Percentiles rank a stretch among this genome's conserved stretches.
These are phyloP conservation scores for Setophaga petechia DNA, from an alignment of 2,113 vertebrate genomes.

Conservation along the genomic window DNA sequence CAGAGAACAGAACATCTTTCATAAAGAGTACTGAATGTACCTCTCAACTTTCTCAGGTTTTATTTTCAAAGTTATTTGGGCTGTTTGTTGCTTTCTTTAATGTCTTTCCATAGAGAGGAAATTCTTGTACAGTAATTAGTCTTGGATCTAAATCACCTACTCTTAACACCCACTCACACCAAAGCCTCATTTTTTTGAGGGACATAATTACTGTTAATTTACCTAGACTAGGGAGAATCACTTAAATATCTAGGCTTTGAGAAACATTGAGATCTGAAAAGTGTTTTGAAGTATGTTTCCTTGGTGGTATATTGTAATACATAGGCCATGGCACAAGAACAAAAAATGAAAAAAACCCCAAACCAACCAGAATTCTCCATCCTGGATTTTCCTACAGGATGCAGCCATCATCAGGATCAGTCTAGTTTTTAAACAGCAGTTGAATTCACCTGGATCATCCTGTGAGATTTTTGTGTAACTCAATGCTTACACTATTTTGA, in stretches of 20 bases:
- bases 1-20: constrained; percentile 38
- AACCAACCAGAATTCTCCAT: neutral
- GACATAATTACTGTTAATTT: neutral
- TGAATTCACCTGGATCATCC: neutral
- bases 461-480: neutral
- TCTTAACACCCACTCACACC: neutral
- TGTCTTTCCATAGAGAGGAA: neutral
- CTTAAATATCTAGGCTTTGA: neutral
- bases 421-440: neutral
- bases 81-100: neutral
- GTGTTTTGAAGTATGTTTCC: neutral
- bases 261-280: neutral
- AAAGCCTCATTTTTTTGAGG: neutral
- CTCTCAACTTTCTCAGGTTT: neutral
- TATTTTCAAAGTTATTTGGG: neutral
- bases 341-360: neutral
- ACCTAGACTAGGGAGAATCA: neutral
- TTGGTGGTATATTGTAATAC: neutral
- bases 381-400: neutral
- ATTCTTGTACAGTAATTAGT: neutral
- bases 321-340: neutral
- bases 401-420: neutral
- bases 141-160: neutral
- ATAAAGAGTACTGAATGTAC: constrained; percentile 40
- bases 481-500: neutral